Conservation (phyloP, 92 coral and sea anemone species). For the Metridium senile region DNA sequence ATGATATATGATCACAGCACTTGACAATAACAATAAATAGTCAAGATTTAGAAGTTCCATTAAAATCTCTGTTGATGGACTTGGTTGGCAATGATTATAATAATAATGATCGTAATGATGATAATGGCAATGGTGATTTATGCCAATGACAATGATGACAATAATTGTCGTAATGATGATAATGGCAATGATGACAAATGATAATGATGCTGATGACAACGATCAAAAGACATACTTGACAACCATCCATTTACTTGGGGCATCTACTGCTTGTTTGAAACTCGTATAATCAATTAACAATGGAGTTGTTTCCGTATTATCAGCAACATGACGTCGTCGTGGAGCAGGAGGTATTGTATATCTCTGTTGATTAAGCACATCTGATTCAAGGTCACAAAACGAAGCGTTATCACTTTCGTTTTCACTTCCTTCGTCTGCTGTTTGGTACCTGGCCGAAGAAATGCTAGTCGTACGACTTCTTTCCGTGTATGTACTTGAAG, state of each 20-base stretch:
- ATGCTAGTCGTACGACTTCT: not conserved
- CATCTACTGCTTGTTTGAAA: not conserved
- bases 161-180: not conserved
- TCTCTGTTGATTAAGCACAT: not conserved
- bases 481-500: not conserved
- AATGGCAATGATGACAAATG: not conserved
- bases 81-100: too few relatives aligned
- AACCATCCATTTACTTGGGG: not conserved
- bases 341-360: not conserved
- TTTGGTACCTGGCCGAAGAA: not conserved
- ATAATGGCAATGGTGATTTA: too few relatives aligned
- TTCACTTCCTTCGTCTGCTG: constrained; percentile 5
- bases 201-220: too few relatives aligned
- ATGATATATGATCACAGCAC: too few relatives aligned
- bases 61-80: too few relatives aligned
- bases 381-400: constrained; percentile 6
- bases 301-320: not conserved
- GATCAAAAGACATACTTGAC: not conserved
- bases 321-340: not conserved
- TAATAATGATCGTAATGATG: too few relatives aligned
- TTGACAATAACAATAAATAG: too few relatives aligned
- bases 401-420: not conserved
- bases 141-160: not conserved
- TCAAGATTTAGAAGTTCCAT: too few relatives aligned
- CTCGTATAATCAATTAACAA: not conserved